Percentiles rank a stretch among this genome's conserved stretches.
Evolutionary conservation across 2,888 invertebrate genomes (phyloP).

Genomic region (Metacarcinus magister): DNA sequence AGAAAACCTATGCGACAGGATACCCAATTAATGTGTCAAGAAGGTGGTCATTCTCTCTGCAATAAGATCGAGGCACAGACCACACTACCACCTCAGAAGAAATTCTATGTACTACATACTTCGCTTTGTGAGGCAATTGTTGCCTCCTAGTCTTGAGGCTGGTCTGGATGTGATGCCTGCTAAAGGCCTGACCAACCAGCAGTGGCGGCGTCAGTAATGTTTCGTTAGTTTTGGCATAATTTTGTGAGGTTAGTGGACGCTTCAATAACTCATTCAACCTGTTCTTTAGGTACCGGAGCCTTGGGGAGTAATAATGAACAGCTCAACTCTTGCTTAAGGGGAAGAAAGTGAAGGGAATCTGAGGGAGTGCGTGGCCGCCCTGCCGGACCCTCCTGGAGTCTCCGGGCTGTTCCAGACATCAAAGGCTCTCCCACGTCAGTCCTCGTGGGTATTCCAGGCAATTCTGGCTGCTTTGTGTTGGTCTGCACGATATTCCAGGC

Average conservation of each 20-base stretch:
- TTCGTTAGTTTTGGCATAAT: neutral
- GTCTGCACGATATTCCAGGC: conserved; percentile 51
- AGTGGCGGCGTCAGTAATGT: neutral
- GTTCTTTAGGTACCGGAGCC: neutral
- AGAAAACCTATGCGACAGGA: conserved; percentile 13
- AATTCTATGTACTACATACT: neutral
- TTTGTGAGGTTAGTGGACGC: neutral
- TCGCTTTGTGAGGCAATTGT: neutral
- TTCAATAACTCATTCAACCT: neutral
- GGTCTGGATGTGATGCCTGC: neutral
- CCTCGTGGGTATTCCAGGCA: conserved; percentile 53
- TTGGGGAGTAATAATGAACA: conserved; percentile 46
- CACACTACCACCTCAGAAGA: neutral
- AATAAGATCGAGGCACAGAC: neutral
- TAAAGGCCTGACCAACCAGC: neutral
- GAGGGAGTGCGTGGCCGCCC: conserved; percentile 32
- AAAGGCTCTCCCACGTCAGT: conserved; percentile 53
- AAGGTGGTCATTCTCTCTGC: neutral
- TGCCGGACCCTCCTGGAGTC: conserved; percentile 39
- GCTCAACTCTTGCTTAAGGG: conserved; percentile 48
- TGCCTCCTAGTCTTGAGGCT: neutral
- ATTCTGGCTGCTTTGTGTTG: conserved; percentile 51
- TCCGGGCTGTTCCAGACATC: conserved; percentile 49
- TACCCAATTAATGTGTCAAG: conserved; percentile 2
- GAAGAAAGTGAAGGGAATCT: conserved; percentile 42